Conservation (phyloP, 1,140 invertebrate genomes). For the Drosophila equinoxialis region DNA sequence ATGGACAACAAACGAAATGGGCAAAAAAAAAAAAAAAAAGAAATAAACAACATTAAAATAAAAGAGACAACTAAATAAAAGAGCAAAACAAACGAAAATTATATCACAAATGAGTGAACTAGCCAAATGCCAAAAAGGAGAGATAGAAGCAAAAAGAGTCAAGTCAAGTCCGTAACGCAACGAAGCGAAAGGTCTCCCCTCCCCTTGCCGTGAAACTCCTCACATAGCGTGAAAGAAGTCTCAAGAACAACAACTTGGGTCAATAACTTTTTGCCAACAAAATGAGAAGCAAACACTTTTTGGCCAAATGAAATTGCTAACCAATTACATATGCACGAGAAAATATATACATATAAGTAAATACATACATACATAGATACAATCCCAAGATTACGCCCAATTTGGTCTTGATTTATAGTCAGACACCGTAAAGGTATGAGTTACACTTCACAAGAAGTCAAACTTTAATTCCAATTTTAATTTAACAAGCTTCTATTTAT, state of each 20-base stretch:
- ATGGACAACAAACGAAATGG: slow-evolving; percentile 42
- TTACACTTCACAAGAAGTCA: too few species aligned
- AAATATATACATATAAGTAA: not conserved
- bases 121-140: slow-evolving; percentile 20
- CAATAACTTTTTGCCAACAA: slow-evolving; percentile 60
- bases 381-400: not conserved
- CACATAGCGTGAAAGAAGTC: slow-evolving; percentile 1
- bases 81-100: slow-evolving; percentile 50
- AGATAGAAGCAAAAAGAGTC: slow-evolving; percentile 17
- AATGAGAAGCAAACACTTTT: slow-evolving; percentile 11
- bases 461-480: too few species aligned
- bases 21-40: slow-evolving; percentile 58
- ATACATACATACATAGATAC: not conserved
- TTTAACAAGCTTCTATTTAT: too few species aligned
- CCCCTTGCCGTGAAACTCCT: not conserved
- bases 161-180: slow-evolving; percentile 35
- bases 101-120: slow-evolving; percentile 43
- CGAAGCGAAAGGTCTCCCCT: slow-evolving; percentile 48
- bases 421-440: not conserved
- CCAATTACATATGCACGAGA: slow-evolving; percentile 4
- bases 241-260: slow-evolving; percentile 43
- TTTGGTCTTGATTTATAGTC: not conserved
- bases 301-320: slow-evolving; percentile 6
- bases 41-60: slow-evolving; percentile 28
- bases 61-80: slow-evolving; percentile 25